phyloP scores from a whole-genome alignment of 2,797 vertebrate genomes.

The Phylloscopus collybita region DNA sequence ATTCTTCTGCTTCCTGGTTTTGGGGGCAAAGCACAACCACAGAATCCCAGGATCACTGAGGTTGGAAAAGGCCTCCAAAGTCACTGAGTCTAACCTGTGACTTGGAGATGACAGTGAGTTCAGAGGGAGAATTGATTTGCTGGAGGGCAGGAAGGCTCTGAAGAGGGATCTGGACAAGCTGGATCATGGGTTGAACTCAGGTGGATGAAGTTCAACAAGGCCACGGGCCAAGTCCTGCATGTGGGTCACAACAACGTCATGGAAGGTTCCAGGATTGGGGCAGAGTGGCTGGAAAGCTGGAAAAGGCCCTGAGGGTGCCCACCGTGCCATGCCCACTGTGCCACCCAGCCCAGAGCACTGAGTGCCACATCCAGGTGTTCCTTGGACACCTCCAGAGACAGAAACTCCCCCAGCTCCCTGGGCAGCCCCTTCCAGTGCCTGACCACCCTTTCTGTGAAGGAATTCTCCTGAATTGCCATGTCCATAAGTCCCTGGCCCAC shows the following conservation, averaged over 20 bases:
- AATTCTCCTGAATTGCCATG: background rate
- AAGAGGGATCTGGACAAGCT: background rate
- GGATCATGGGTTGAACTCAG: background rate
- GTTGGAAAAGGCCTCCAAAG: background rate
- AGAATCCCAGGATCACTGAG: background rate
- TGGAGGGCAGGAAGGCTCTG: background rate
- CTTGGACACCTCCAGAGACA: background rate
- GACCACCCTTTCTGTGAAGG: background rate
- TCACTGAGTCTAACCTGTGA: background rate
- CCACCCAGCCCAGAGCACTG: background rate
- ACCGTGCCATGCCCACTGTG: accelerated
- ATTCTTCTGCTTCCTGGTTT: background rate
- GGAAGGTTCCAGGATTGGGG: background rate
- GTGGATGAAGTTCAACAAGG: background rate
- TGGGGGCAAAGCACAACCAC: background rate
- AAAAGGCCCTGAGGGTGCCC: background rate
- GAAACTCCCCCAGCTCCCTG: background rate
- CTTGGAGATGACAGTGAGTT: background rate
- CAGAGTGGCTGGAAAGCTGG: background rate
- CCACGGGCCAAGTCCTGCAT: background rate
- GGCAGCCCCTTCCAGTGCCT: background rate
- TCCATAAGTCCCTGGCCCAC: background rate
- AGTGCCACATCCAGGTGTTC: background rate
- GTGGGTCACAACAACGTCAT: background rate
- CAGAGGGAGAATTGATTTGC: background rate